These are phyloP conservation scores for Gallinago solitaria DNA, from an alignment of 2,797 vertebrate genomes.

Conservation along the genomic window DNA sequence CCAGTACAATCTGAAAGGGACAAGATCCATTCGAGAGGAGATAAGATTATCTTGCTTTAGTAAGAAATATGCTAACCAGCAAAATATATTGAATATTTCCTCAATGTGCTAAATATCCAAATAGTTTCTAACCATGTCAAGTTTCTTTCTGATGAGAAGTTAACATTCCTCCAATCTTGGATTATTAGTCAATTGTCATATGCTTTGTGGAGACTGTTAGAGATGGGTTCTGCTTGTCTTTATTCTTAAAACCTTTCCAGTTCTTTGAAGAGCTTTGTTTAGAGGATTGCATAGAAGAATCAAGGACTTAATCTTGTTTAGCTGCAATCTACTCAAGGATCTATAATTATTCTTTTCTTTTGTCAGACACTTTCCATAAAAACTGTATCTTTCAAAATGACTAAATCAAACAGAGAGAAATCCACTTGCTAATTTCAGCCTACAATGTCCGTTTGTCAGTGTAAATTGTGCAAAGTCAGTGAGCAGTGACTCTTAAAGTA, in stretches of 20 bases:
- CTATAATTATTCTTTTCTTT: neutral
- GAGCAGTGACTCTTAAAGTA: neutral
- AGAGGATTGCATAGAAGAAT: neutral
- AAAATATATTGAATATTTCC: neutral
- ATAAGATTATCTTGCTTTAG: neutral
- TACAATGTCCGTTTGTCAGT: neutral
- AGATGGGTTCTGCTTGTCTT: neutral
- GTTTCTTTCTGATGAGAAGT: neutral
- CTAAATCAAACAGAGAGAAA: neutral
- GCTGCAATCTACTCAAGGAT: neutral
- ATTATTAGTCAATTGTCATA: neutral
- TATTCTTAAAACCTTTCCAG: neutral
- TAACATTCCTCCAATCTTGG: neutral
- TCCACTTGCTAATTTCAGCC: neutral
- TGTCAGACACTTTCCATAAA: neutral
- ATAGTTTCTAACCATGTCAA: neutral
- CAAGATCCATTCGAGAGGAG: neutral
- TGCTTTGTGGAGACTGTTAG: neutral
- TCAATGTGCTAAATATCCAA: neutral
- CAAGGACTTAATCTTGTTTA: neutral
- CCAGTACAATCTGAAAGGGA: neutral
- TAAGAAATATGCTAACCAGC: neutral
- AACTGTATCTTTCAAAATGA: neutral
- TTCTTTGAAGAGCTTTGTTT: neutral
- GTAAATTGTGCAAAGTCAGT: neutral